These are phyloP conservation scores for Odontocolon sp. DNA, from an alignment of 2,888 invertebrate genomes.

Conservation along the genomic window DNA sequence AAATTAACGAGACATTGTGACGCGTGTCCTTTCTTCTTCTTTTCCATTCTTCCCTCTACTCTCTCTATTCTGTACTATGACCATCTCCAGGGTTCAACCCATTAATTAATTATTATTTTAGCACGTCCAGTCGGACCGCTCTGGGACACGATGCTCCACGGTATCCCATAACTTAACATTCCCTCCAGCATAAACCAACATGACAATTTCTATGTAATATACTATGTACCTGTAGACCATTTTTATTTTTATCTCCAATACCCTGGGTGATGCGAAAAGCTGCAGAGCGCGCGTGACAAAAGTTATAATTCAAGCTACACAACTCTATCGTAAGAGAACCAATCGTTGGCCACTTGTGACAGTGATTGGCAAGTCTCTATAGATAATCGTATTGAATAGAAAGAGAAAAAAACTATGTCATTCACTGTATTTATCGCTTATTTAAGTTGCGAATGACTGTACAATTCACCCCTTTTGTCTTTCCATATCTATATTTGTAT, in stretches of 20 bases:
- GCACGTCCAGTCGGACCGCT: neutral
- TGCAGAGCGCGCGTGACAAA: conserved; percentile 44
- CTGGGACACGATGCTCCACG: neutral
- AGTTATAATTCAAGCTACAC: conserved; percentile 50
- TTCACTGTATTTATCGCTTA: no score
- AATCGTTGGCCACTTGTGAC: no score
- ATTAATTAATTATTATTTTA: conserved; percentile 47
- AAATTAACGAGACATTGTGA: conserved; percentile 24
- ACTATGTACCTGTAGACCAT: conserved; percentile 32
- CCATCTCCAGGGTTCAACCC: conserved; percentile 22
- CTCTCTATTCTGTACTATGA: neutral
- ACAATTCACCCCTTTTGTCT: neutral
- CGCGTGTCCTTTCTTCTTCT: neutral
- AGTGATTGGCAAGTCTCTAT: no score
- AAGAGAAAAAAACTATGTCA: no score
- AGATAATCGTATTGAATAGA: no score
- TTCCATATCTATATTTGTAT: conserved; percentile 7
- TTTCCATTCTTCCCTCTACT: neutral
- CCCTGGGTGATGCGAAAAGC: conserved; percentile 32
- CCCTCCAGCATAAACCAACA: conserved; percentile 6
- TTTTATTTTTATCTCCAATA: conserved; percentile 46
- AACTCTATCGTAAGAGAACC: no score
- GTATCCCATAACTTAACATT: conserved; percentile 4
- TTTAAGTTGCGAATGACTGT: no score
- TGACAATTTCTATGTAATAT: neutral